phyloP scores from a whole-genome alignment of 2,888 invertebrate genomes.

The Luperina testacea region DNA sequence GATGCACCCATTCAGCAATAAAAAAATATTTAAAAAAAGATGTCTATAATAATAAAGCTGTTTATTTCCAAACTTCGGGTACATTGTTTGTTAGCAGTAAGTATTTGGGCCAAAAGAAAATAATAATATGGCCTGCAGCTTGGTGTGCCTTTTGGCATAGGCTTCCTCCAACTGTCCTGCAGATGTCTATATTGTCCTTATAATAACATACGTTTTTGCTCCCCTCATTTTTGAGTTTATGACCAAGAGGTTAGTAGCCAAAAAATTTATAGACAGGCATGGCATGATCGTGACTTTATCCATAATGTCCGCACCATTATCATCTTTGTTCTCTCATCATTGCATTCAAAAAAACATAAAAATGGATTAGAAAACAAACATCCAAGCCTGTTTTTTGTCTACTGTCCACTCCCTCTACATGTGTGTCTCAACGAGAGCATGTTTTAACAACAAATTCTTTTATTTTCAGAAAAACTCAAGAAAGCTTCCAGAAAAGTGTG shows the following conservation, averaged over 20 bases:
- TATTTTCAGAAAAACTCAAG: constrained; percentile 43
- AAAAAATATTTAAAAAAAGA: not conserved
- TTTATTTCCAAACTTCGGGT: not conserved
- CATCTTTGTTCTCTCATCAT: not conserved
- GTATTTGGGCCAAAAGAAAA: not conserved
- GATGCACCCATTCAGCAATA: not conserved
- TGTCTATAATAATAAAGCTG: not conserved
- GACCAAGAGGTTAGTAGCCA: not conserved
- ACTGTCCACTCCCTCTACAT: not conserved
- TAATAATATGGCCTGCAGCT: not conserved
- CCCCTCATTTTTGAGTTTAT: not conserved
- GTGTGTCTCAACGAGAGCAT: not conserved
- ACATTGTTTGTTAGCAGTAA: not conserved
- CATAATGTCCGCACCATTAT: not conserved
- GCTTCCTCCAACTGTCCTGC: not conserved
- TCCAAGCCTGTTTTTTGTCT: not conserved
- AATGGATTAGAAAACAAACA: not conserved
- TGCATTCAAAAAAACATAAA: constrained; percentile 7
- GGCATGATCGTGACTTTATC: not conserved
- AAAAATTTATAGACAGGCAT: not conserved
- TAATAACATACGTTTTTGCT: not conserved
- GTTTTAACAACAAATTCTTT: not conserved
- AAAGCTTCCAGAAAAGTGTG: constrained; percentile 24
- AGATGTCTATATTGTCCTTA: not conserved
- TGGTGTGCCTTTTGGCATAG: not conserved